These are phyloP conservation scores for Caenorhabditis inopinata DNA, from an alignment of 1,140 invertebrate species.

Conservation along the genomic window DNA sequence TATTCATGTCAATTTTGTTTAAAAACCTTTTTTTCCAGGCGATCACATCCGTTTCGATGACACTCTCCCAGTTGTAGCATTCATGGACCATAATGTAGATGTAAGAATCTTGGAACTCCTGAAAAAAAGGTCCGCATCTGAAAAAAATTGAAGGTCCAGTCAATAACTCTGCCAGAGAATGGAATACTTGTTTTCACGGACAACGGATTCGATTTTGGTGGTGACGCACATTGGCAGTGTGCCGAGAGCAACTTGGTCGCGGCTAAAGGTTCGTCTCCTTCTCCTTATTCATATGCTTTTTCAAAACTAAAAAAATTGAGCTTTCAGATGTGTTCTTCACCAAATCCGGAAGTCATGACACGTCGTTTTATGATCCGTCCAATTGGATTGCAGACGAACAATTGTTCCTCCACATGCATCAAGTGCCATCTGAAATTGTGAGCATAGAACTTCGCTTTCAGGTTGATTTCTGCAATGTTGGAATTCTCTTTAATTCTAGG, in stretches of 20 bases:
- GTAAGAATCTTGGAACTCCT: too few species aligned
- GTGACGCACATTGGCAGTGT: background rate
- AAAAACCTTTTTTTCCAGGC: background rate
- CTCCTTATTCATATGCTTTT: too few species aligned
- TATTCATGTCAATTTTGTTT: too few species aligned
- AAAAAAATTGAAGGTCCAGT: background rate
- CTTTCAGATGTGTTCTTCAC: slow-evolving; percentile 24
- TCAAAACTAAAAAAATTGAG: too few species aligned
- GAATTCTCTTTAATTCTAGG: background rate
- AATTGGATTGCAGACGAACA: slow-evolving; percentile 22
- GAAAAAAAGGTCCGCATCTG: background rate
- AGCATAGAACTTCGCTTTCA: background rate
- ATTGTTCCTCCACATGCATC: slow-evolving; percentile 24
- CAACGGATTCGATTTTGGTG: slow-evolving; percentile 18
- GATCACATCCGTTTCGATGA: slow-evolving; percentile 28
- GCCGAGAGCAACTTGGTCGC: background rate
- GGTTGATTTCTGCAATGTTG: too few species aligned
- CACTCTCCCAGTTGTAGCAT: background rate
- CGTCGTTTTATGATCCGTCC: background rate
- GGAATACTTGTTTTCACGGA: slow-evolving; percentile 23
- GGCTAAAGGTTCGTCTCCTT: slow-evolving; percentile 11
- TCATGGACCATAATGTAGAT: slow-evolving; percentile 19
- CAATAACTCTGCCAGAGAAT: background rate
- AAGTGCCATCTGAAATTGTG: background rate
- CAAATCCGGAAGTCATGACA: background rate